Evolutionary conservation across 2,888 invertebrate species (phyloP).

Genomic region (Volucella bombylans): DNA sequence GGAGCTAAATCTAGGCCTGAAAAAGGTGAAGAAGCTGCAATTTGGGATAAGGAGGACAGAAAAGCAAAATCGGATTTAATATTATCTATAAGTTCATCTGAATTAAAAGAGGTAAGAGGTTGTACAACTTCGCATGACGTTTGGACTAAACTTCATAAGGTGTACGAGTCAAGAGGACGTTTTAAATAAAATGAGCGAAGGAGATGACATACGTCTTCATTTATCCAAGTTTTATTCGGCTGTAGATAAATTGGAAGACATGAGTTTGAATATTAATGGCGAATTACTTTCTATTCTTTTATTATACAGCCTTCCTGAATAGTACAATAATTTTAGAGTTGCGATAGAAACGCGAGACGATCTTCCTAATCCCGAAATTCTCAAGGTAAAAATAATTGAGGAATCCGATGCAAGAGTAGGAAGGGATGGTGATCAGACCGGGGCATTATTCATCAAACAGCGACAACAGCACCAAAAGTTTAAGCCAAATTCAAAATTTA

Average conservation of each 20-base stretch:
- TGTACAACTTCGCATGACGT: conserved; percentile 10
- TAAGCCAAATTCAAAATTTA: neutral
- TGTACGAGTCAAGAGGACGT: conserved; percentile 21
- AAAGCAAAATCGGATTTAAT: conserved; percentile 34
- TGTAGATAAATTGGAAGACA: conserved; percentile 30
- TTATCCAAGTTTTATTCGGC: conserved; percentile 5
- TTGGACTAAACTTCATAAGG: neutral
- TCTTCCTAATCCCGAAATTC: too few species aligned
- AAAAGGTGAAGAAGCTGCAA: too few species aligned
- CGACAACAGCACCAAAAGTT: neutral
- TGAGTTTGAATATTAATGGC: conserved; percentile 16
- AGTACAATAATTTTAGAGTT: too few species aligned
- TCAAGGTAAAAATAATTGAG: too few species aligned
- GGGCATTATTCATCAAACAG: conserved; percentile 9
- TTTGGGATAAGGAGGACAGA: conserved; percentile 17
- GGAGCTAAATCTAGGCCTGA: neutral
- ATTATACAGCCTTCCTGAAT: too few species aligned
- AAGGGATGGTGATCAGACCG: conserved; percentile 21
- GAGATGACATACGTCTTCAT: conserved; percentile 18
- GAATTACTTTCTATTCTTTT: conserved; percentile 53
- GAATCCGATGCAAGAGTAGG: too few species aligned
- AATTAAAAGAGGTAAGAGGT: conserved; percentile 27
- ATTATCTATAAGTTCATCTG: conserved; percentile 37
- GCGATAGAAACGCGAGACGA: too few species aligned
- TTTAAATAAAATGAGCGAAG: conserved; percentile 28